Evolutionary conservation across 2,113 vertebrate genomes (phyloP).

Genomic region (Corydoras maculifer): DNA sequence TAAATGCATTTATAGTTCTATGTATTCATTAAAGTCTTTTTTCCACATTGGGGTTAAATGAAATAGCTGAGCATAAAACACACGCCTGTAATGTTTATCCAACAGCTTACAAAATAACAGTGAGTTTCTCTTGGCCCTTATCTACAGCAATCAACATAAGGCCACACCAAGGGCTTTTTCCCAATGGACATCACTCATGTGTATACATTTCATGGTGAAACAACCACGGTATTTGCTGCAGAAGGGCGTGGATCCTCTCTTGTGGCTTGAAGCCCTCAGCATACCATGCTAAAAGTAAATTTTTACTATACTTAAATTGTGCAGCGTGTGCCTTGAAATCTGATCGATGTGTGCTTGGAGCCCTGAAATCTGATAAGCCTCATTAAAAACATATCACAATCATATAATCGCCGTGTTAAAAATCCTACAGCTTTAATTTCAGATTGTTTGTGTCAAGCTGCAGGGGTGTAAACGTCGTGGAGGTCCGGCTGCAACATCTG

Average conservation of each 20-base stretch:
- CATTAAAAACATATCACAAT: neutral
- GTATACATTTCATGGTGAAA: slow-evolving; percentile 16
- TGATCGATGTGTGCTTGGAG: neutral
- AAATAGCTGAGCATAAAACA: neutral
- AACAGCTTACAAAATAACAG: slow-evolving; percentile 8
- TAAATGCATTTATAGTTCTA: too few species aligned
- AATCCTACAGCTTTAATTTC: neutral
- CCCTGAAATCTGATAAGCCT: slow-evolving; percentile 12
- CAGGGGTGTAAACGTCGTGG: slow-evolving; percentile 3
- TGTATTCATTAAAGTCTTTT: too few species aligned
- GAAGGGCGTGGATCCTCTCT: slow-evolving; percentile 24
- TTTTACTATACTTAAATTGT: slow-evolving; percentile 4
- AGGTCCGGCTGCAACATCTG: slow-evolving; percentile 15
- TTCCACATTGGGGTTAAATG: neutral
- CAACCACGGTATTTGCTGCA: slow-evolving; percentile 13
- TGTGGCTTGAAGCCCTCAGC: neutral
- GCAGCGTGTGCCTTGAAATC: neutral
- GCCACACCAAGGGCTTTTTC: slow-evolving; percentile 4
- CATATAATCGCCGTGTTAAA: neutral
- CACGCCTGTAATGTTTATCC: neutral
- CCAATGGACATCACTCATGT: slow-evolving; percentile 18
- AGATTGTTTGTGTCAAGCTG: neutral
- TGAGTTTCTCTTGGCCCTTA: slow-evolving; percentile 18
- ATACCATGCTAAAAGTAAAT: neutral
- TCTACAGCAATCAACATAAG: slow-evolving; percentile 8